Percentiles rank a stretch among this genome's conserved stretches.
Evolutionary conservation across 2,113 vertebrate species (phyloP).

Genomic region (Ascaphus truei): DNA sequence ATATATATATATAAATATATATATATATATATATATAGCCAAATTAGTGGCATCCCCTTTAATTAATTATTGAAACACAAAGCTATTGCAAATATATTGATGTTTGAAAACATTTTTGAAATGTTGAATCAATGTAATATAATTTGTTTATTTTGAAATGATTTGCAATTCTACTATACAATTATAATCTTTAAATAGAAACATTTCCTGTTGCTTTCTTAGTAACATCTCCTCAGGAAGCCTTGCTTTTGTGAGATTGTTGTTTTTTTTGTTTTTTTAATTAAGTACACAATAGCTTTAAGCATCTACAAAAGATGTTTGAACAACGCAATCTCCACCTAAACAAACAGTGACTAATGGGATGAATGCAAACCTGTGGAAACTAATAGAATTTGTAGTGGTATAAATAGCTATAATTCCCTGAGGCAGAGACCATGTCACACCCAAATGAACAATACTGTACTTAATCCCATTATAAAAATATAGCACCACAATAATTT

Average conservation of each 20-base stretch:
- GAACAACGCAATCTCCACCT: slow-evolving; percentile 7
- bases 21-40: too few relatives aligned
- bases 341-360: slow-evolving; percentile 14
- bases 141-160: too few relatives aligned
- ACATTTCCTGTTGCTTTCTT: slow-evolving; percentile 2
- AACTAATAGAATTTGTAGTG: too few relatives aligned
- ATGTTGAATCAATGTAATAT: too few relatives aligned
- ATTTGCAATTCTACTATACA: background rate
- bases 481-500: too few relatives aligned
- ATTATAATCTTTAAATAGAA: background rate
- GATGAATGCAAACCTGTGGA: too few relatives aligned
- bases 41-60: too few relatives aligned
- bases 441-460: background rate
- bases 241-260: background rate
- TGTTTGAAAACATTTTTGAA: too few relatives aligned
- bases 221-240: background rate
- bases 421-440: background rate
- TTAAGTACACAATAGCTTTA: background rate
- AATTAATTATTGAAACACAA: too few relatives aligned
- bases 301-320: background rate
- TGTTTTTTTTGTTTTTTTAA: background rate
- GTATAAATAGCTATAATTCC: background rate
- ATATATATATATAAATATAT: too few relatives aligned
- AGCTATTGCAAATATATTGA: too few relatives aligned
- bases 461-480: too few relatives aligned